phyloP scores from a whole-genome alignment of 2,888 invertebrate species.

The Trissolcus brochymenae region DNA sequence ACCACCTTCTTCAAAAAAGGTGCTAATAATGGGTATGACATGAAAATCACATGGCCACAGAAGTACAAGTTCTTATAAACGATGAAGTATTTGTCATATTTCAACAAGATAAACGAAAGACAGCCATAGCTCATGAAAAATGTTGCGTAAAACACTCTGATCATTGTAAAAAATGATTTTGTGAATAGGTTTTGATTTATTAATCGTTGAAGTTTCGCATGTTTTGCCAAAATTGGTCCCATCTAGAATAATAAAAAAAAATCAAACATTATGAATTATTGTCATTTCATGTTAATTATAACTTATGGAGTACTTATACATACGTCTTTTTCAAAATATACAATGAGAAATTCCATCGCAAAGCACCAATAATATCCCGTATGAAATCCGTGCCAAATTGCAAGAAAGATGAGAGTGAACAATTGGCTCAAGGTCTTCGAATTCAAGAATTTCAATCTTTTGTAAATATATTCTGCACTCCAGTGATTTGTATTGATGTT shows the following conservation, averaged over 20 bases:
- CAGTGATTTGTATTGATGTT: constrained; percentile 97
- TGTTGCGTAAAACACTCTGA: constrained; percentile 80
- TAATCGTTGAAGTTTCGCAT: constrained; percentile 77
- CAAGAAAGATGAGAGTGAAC: constrained; percentile 89
- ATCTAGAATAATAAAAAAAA: constrained; percentile 77
- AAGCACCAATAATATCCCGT: constrained; percentile 96
- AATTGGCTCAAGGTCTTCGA: constrained; percentile 84
- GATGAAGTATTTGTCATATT: constrained; percentile 82
- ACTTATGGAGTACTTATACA: constrained; percentile 67
- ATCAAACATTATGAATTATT: constrained; percentile 2
- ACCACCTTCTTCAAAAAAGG: constrained; percentile 70
- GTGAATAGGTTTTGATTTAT: constrained; percentile 73
- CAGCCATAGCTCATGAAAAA: constrained; percentile 91
- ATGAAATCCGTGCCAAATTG: constrained; percentile 97
- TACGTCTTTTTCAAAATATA: constrained; percentile 90
- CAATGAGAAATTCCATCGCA: constrained; percentile 92
- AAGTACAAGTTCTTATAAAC: constrained; percentile 83
- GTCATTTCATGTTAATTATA: neutral
- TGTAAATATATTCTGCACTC: constrained; percentile 95
- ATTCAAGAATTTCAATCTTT: constrained; percentile 92
- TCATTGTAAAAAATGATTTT: constrained; percentile 75
- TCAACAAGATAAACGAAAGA: constrained; percentile 85
- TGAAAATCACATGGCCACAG: constrained; percentile 83
- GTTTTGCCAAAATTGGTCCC: constrained; percentile 79
- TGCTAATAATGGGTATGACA: constrained; percentile 81